These are phyloP conservation scores for Tenualosa thibaudeaui DNA, from an alignment of 2,797 vertebrate genomes.

Conservation along the genomic window DNA sequence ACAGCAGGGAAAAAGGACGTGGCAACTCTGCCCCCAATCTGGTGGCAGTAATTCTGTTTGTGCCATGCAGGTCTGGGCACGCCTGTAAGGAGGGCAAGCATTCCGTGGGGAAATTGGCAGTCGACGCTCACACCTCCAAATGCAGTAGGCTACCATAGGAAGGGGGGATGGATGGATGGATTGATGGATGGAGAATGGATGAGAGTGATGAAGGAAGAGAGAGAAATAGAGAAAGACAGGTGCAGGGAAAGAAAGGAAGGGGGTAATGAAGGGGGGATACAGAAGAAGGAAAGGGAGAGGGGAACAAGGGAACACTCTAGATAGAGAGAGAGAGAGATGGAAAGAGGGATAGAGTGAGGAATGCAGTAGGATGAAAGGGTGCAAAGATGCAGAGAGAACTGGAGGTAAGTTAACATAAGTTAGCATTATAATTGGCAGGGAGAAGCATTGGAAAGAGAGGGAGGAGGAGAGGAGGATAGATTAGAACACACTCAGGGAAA, in stretches of 20 bases:
- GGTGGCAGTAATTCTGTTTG: conserved; percentile 55
- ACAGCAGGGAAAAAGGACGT: conserved; percentile 32
- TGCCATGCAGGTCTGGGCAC: conserved; percentile 59
- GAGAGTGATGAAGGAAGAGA: neutral
- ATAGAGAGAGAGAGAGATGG: neutral
- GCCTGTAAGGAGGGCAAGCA: conserved; percentile 48
- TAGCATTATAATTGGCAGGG: too few species aligned
- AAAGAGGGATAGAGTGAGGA: neutral
- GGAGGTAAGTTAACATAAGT: neutral
- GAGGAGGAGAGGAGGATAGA: neutral
- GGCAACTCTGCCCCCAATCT: conserved; percentile 57
- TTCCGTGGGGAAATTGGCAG: conserved; percentile 52
- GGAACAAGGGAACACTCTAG: too few species aligned
- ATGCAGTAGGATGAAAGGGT: neutral
- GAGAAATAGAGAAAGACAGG: neutral
- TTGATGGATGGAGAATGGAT: neutral
- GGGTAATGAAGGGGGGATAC: conserved; percentile 10
- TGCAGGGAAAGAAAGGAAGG: neutral
- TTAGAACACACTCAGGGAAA: too few species aligned
- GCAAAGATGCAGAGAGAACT: neutral
- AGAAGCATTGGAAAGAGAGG: neutral
- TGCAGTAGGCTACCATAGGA: conserved; percentile 8
- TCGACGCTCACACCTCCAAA: conserved; percentile 46
- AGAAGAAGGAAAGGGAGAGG: conserved; percentile 20
- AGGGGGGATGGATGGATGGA: neutral